Evolutionary conservation across 2,797 vertebrate genomes (phyloP), one percentile per base, ranked within the genome.

Genomic region (Sebastes paucispinis): DNA sequence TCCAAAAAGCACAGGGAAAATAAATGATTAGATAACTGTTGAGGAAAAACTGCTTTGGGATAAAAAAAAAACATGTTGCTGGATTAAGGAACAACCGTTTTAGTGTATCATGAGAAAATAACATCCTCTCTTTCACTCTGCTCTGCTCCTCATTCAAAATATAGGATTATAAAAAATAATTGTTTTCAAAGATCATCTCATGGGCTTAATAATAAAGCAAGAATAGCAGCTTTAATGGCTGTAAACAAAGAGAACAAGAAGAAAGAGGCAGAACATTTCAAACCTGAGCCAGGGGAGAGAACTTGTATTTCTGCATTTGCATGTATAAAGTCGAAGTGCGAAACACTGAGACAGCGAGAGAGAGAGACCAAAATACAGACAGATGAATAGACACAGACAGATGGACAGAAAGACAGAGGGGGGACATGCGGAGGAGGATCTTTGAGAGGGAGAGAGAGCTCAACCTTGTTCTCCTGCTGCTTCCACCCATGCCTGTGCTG

Each of bases 381-480:
- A 78, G 82, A 85, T 66, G 82, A 73, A 91, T 16, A 86, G 36
- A 85, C 43, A 60, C 68, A 87, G 87, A 80, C 77, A 91, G 83
- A 90, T 64, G 80, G 87, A 91, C 80, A 83, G 83, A 91, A 77
- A 83, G 88, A 85, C 75, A 82, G 89, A 86, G 71, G 79, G 47
- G 87, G 76, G 87, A 82, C 85, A 87, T 86, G 89, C 77, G 89
- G 88, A 87, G 92, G 93, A 93, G 91, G 91, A 86, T 89, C 78
- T 87, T 73, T 87, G 86, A 86, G 79, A 89, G 60, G 75, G 43
- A 84, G 34, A 84, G 77, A 71, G 27, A 89, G 80, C 81, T 82
- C 78, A 90, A 90, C 84, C 80, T 91, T 81, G 86, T 90, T 88
- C 86, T 88, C 89, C 88, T 89, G 91, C 93, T 93, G 91, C 73